phyloP scores from a whole-genome alignment of 1,140 invertebrate species.

The Chymomyza costata region DNA sequence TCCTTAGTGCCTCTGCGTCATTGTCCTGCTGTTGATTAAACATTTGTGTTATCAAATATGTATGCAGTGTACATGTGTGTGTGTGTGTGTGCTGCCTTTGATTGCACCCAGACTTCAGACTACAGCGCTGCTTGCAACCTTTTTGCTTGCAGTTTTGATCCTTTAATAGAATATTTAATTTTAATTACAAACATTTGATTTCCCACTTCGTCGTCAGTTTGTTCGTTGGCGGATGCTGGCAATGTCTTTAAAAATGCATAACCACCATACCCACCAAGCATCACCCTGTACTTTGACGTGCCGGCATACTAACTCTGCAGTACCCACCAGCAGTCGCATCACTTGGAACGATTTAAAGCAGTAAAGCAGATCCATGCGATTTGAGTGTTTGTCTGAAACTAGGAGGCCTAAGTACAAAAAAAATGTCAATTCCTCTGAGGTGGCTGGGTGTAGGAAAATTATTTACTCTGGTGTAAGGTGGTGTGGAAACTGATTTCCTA shows the following conservation, averaged over 20 bases:
- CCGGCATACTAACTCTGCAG: too few species aligned
- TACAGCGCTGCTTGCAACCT: slow-evolving; percentile 48
- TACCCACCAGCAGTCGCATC: too few species aligned
- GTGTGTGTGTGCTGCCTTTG: slow-evolving; percentile 36
- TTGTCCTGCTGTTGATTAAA: slow-evolving; percentile 54
- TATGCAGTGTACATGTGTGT: slow-evolving; percentile 5
- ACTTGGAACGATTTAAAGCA: too few species aligned
- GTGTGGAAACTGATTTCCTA: too few species aligned
- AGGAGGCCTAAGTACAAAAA: too few species aligned
- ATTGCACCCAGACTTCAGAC: slow-evolving; percentile 39
- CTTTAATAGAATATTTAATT: slow-evolving; percentile 74
- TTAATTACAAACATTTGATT: slow-evolving; percentile 74
- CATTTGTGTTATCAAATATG: slow-evolving; percentile 68
- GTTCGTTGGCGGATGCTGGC: neutral
- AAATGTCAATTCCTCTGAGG: too few species aligned
- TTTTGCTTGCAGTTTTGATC: slow-evolving; percentile 70
- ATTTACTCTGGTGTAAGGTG: too few species aligned
- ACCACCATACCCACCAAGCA: too few species aligned
- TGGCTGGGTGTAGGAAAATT: too few species aligned
- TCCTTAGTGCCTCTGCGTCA: slow-evolving; percentile 3
- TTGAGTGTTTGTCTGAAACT: too few species aligned
- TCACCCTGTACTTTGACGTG: too few species aligned
- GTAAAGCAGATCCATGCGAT: too few species aligned
- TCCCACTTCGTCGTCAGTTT: slow-evolving; percentile 48
- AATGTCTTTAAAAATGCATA: neutral